A percentile compares a stretch with the other conserved stretches of the same genome.
Conservation (phyloP, 2,797 vertebrate genomes). For the Molothrus ater region DNA sequence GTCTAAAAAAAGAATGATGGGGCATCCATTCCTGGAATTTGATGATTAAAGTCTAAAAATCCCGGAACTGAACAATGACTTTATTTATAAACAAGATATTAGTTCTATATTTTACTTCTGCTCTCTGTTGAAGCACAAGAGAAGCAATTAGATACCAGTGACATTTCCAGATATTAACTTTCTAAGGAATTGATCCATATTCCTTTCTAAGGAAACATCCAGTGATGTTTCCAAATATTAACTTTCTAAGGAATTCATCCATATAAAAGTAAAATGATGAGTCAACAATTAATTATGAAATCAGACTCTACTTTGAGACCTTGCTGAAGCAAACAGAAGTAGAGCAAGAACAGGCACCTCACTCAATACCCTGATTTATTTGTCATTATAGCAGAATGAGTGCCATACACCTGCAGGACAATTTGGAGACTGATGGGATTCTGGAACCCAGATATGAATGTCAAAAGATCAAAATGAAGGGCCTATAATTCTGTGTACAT, state of each 20-base stretch:
- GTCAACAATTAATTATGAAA: not conserved
- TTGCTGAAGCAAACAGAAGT: not conserved
- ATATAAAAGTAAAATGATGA: not conserved
- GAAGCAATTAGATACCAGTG: not conserved
- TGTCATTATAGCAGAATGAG: not conserved
- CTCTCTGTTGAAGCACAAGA: not conserved
- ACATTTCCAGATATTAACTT: not conserved
- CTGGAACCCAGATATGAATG: not conserved
- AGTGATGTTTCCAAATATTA: not conserved
- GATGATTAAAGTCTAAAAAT: not conserved
- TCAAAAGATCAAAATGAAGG: not conserved
- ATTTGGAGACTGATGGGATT: not conserved
- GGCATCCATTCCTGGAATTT: not conserved
- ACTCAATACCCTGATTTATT: not conserved
- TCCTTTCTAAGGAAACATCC: no score
- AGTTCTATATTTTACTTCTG: not conserved
- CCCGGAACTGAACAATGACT: not conserved
- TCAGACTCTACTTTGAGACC: not conserved
- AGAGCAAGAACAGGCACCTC: not conserved
- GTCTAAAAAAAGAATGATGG: not conserved
- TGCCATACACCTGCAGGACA: not conserved
- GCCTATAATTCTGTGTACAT: not conserved
- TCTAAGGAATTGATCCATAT: not conserved
- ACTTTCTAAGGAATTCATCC: not conserved
- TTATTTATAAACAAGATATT: not conserved